Conservation (phyloP, 2,888 invertebrate species). For the Cerceris ruficornis region DNA sequence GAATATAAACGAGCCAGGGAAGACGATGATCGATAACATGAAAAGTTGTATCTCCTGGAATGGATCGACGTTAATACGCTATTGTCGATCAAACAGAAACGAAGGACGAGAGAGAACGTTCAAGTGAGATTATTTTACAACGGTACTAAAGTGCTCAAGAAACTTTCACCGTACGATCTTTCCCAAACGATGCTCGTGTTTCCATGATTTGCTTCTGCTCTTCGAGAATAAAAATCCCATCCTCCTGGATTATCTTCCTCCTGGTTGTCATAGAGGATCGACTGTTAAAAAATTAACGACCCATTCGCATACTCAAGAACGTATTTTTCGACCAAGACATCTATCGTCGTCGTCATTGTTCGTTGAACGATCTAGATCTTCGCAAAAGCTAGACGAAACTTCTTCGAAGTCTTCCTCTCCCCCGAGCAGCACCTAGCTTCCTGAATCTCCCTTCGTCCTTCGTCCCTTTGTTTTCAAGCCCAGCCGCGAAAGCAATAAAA, state of each 20-base stretch:
- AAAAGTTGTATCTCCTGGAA: neutral
- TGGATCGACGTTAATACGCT: neutral
- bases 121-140: too few species aligned
- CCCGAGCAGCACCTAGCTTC: neutral
- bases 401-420: conserved; percentile 25
- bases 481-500: conserved; percentile 71
- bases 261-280: too few species aligned
- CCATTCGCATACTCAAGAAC: neutral
- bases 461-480: conserved; percentile 58
- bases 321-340: conserved; percentile 36
- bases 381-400: conserved; percentile 28
- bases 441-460: conserved; percentile 37
- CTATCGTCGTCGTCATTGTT: conserved; percentile 12
- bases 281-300: too few species aligned
- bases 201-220: too few species aligned
- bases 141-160: too few species aligned
- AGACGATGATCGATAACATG: conserved; percentile 30
- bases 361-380: conserved; percentile 6
- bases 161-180: too few species aligned
- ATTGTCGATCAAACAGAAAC: too few species aligned
- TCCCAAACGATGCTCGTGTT: too few species aligned
- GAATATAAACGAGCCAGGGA: neutral
- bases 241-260: too few species aligned
- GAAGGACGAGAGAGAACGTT: too few species aligned
- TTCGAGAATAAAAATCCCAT: too few species aligned